Conservation (phyloP, 1,140 invertebrate genomes). For the Pollicipes pollicipes region DNA sequence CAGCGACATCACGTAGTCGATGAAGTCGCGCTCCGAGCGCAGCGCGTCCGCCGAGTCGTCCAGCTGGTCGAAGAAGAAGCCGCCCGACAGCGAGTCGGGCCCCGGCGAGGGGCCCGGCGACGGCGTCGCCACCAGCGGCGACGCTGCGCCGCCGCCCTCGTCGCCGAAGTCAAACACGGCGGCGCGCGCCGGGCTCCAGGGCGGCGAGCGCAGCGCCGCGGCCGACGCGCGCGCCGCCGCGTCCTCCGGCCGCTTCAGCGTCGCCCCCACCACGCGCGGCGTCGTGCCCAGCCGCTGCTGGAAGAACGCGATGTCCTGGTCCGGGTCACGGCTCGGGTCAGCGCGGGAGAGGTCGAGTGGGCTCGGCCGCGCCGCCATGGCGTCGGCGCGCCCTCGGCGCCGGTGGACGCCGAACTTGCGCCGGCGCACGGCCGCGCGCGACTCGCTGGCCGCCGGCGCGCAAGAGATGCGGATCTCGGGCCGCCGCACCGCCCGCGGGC, state of each 20-base stretch:
- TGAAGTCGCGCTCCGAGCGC: slow-evolving; percentile 19
- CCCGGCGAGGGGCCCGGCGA: not conserved
- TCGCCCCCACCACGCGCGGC: not conserved
- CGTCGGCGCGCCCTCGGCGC: not conserved
- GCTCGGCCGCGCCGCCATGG: not conserved
- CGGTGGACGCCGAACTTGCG: not conserved
- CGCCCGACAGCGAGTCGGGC: not conserved
- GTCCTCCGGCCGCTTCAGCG: not conserved
- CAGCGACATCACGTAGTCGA: slow-evolving; percentile 20
- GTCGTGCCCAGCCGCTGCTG: not conserved
- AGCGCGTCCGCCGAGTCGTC: slow-evolving; percentile 16
- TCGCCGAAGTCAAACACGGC: not conserved
- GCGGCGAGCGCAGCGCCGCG: not conserved
- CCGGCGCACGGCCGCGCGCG: not conserved
- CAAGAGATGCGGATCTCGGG: not conserved
- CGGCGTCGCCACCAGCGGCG: too few relatives aligned
- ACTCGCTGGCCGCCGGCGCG: not conserved
- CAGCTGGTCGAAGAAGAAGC: not conserved
- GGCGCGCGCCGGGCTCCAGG: not conserved
- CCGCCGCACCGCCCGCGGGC: too few relatives aligned
- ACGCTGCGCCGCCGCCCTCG: too few relatives aligned
- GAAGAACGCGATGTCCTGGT: not conserved
- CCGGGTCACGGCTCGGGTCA: not conserved
- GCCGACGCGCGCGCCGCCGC: too few relatives aligned
- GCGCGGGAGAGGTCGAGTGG: not conserved